These are phyloP conservation scores for Caenorhabditis sinica DNA, from an alignment of 2,888 invertebrate genomes.

Conservation along the genomic window DNA sequence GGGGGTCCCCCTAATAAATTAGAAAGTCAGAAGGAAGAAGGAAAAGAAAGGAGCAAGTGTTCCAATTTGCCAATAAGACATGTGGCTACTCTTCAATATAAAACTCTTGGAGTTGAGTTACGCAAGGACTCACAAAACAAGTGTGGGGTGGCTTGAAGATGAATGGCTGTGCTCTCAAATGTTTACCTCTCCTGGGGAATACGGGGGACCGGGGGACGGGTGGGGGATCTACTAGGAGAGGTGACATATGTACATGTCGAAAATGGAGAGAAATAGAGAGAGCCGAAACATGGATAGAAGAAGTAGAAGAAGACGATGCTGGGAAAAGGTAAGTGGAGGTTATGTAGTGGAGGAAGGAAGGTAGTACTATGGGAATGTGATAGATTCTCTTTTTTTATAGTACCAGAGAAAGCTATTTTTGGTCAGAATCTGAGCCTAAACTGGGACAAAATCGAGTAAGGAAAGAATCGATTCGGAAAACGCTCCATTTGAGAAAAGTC, in stretches of 20 bases:
- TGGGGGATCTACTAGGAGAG: not conserved
- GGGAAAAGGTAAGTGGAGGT: not conserved
- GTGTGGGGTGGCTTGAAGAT: slow-evolving; percentile 38
- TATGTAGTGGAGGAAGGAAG: not conserved
- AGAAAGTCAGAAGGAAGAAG: slow-evolving; percentile 10
- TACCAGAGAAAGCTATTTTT: no score
- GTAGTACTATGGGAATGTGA: not conserved
- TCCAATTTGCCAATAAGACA: slow-evolving; percentile 54
- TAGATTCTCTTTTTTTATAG: not conserved
- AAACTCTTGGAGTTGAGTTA: slow-evolving; percentile 44
- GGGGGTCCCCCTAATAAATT: slow-evolving; percentile 20
- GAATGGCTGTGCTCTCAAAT: slow-evolving; percentile 47
- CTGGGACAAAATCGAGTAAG: no score
- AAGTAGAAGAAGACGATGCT: no score
- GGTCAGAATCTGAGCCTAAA: no score
- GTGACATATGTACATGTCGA: slow-evolving; percentile 26
- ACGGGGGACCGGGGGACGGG: slow-evolving; percentile 4
- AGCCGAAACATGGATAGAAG: slow-evolving; percentile 4
- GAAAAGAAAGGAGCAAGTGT: slow-evolving; percentile 46
- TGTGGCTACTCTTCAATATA: slow-evolving; percentile 39
- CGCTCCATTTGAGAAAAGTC: not conserved
- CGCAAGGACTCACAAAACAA: slow-evolving; percentile 56
- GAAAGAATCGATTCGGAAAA: no score
- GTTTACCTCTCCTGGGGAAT: slow-evolving; percentile 49
- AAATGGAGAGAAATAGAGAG: slow-evolving; percentile 8